These are phyloP conservation scores for Drosophila pruinosa DNA, from an alignment of 1,140 invertebrate species.

Conservation along the genomic window DNA sequence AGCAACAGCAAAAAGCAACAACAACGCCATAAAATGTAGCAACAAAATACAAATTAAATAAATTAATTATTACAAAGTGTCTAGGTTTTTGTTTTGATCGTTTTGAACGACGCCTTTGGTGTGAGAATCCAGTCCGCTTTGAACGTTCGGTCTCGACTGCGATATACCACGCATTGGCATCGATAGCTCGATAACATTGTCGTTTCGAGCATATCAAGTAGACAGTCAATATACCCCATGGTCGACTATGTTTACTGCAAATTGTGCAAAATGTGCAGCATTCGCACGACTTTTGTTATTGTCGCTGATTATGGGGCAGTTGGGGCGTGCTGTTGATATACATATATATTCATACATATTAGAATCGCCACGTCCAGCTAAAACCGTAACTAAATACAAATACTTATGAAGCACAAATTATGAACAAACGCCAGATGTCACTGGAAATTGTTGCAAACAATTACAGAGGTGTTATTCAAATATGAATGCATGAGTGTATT, in stretches of 20 bases:
- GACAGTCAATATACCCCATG: neutral
- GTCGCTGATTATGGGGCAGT: neutral
- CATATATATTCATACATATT: no score
- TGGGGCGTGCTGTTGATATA: neutral
- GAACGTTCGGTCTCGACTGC: neutral
- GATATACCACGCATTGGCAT: neutral
- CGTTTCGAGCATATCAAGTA: neutral
- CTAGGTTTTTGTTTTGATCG: conserved; percentile 48
- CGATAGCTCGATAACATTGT: neutral
- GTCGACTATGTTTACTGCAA: neutral
- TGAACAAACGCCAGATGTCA: conserved; percentile 42
- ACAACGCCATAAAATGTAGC: conserved; percentile 3
- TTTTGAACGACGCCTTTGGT: conserved; percentile 23
- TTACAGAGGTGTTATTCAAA: conserved; percentile 15
- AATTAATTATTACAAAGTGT: conserved; percentile 32
- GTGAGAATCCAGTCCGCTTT: conserved; percentile 54
- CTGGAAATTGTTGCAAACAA: conserved; percentile 41
- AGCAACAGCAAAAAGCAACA: conserved; percentile 5
- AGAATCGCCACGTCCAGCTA: neutral
- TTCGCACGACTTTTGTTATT: conserved; percentile 59
- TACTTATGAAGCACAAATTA: no score
- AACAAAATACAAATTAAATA: conserved; percentile 28
- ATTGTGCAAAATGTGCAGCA: conserved; percentile 45
- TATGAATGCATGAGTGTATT: neutral
- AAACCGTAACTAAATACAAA: no score